Conservation (phyloP, 2,888 invertebrate species). For the Zygogramma bicolorata region DNA sequence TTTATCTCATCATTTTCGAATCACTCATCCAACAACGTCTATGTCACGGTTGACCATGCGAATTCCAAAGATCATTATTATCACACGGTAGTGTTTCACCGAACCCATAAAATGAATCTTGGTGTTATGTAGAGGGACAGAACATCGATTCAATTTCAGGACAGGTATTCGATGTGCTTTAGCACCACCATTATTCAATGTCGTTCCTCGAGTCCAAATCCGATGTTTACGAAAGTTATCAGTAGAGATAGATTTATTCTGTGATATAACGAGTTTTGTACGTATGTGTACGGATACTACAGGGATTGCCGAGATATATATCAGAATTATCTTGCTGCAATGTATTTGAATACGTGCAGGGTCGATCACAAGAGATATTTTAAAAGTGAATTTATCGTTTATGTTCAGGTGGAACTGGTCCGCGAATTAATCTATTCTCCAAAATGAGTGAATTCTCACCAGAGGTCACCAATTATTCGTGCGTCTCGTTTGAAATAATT, state of each 20-base stretch:
- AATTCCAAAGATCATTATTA: too few species aligned
- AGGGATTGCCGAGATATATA: constrained; percentile 14
- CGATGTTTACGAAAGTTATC: constrained; percentile 32
- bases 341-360: not conserved
- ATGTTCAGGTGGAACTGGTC: too few species aligned
- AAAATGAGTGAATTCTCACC: too few species aligned
- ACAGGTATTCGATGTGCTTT: not conserved
- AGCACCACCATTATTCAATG: constrained; percentile 30
- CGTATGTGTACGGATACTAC: constrained; percentile 1
- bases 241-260: constrained; percentile 34
- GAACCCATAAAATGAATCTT: not conserved
- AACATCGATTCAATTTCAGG: constrained; percentile 2
- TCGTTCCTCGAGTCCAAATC: constrained; percentile 23
- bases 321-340: constrained; percentile 20
- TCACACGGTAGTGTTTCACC: not conserved
- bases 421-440: too few species aligned
- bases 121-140: not conserved
- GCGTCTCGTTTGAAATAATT: too few species aligned
- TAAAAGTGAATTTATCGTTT: too few species aligned
- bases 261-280: constrained; percentile 31
- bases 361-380: not conserved
- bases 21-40: too few species aligned
- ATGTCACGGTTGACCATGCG: too few species aligned
- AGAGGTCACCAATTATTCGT: too few species aligned
- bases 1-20: too few species aligned